Evolutionary conservation across 2,888 invertebrate species (phyloP).

Genomic region (Hydrotaea diabolus): DNA sequence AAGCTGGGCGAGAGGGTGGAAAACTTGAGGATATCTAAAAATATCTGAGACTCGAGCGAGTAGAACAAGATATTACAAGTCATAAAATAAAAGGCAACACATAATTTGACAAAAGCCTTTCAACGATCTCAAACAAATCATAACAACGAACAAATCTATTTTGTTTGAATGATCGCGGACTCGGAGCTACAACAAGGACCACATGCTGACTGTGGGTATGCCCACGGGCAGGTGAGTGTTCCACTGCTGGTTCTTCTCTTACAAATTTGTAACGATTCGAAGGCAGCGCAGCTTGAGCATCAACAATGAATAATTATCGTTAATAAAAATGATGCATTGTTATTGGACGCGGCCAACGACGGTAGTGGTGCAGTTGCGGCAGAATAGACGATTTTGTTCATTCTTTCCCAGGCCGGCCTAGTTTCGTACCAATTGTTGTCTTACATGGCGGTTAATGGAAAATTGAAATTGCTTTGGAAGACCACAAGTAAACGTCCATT

Average conservation of each 20-base stretch:
- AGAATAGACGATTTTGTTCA: background rate
- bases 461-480: too few species aligned
- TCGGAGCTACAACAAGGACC: background rate
- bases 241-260: too few species aligned
- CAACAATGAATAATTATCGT: slow-evolving; percentile 61
- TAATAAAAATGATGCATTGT: slow-evolving; percentile 55
- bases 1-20: background rate
- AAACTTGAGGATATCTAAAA: background rate
- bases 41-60: background rate
- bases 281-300: background rate
- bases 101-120: background rate
- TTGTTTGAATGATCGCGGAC: background rate
- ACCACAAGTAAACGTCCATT: too few species aligned
- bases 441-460: background rate
- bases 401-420: slow-evolving; percentile 1
- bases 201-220: background rate
- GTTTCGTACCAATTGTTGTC: background rate
- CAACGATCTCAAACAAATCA: slow-evolving; percentile 2
- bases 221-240: background rate
- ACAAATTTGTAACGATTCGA: background rate
- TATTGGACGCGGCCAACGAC: background rate
- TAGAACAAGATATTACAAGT: background rate
- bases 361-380: too few species aligned
- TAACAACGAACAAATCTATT: background rate
- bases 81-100: slow-evolving; percentile 1